Conservation (phyloP, 2,888 invertebrate genomes). For the Euzetes globulus region DNA sequence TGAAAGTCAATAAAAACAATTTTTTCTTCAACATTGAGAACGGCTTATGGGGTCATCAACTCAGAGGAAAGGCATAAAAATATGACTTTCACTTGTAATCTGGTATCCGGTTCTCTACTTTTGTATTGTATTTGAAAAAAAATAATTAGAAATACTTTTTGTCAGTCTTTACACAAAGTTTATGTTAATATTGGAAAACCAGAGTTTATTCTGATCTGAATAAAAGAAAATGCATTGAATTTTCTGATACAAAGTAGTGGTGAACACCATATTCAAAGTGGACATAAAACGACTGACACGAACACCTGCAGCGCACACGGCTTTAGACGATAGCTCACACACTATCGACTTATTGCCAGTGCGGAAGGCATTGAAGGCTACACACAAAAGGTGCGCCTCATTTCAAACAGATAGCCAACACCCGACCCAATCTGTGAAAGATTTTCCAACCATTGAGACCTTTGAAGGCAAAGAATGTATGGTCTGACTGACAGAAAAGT, state of each 20-base stretch:
- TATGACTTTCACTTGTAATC: neutral
- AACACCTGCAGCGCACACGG: constrained; percentile 25
- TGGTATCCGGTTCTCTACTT: neutral
- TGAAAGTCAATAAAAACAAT: neutral
- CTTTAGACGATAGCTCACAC: neutral
- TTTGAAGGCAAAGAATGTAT: neutral
- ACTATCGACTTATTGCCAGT: constrained; percentile 12
- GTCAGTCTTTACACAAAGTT: no score
- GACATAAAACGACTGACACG: constrained; percentile 25
- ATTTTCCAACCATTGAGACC: neutral
- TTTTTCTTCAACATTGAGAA: neutral
- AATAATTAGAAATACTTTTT: no score
- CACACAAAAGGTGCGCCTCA: constrained; percentile 22
- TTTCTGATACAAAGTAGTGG: no score
- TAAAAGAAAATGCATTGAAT: no score
- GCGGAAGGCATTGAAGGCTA: constrained; percentile 6
- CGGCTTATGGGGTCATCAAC: constrained; percentile 5
- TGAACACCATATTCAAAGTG: neutral
- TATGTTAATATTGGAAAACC: no score
- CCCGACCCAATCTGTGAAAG: constrained; percentile 2
- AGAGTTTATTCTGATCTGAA: no score
- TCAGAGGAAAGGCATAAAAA: neutral
- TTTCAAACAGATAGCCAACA: constrained; percentile 14
- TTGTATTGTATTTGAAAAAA: neutral
- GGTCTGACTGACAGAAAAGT: neutral